These are phyloP conservation scores for Acomys russatus DNA, from an alignment of 2,797 vertebrate species.

Conservation along the genomic window DNA sequence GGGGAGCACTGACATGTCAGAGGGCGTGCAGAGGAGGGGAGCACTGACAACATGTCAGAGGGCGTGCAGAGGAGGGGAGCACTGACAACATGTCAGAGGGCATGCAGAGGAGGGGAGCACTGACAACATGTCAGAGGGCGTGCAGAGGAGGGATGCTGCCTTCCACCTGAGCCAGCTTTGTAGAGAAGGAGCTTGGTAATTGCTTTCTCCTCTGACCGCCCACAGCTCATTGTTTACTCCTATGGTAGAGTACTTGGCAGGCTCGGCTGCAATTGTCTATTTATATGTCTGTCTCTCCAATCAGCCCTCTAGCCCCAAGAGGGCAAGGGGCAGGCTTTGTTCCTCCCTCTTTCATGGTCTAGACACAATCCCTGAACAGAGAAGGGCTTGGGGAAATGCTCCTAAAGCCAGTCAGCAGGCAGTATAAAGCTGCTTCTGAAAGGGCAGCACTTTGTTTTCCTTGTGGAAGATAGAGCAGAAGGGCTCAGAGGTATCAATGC, in stretches of 20 bases:
- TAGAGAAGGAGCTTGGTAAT: constrained; percentile 5
- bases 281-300: constrained; percentile 78
- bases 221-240: constrained; percentile 66
- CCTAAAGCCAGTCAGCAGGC: neutral
- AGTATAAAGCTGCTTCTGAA: neutral
- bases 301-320: constrained; percentile 61
- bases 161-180: neutral
- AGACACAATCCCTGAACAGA: neutral
- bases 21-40: neutral
- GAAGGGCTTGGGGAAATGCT: constrained; percentile 59
- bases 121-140: neutral
- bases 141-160: neutral
- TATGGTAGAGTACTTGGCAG: constrained; percentile 13
- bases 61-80: neutral
- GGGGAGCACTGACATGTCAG: too few species aligned
- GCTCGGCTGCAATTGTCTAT: constrained; percentile 64
- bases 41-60: neutral
- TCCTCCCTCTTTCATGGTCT: constrained; percentile 58
- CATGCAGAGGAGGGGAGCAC: too few species aligned
- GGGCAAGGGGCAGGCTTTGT: constrained; percentile 66
- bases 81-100: too few species aligned
- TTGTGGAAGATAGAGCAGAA: neutral
- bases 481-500: neutral
- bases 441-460: constrained; percentile 29
- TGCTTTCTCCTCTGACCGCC: constrained; percentile 67